Evolutionary conservation across 2,797 vertebrate genomes (phyloP), one percentile per base, ranked within the genome.

Genomic region (Pseudotriccus pelzelni): DNA sequence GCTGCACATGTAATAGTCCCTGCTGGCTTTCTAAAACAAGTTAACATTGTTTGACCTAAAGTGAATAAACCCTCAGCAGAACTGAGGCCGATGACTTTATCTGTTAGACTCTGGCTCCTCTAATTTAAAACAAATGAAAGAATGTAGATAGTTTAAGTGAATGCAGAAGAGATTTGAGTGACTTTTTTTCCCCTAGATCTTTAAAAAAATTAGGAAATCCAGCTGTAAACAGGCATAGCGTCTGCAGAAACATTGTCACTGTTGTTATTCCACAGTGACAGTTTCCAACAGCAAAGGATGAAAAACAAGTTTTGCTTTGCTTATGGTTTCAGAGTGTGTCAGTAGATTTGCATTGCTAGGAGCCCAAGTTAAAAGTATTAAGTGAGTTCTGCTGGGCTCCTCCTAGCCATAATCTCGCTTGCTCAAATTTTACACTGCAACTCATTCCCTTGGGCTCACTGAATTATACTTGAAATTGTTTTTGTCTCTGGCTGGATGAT

Each of bases 121-220:
- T 96, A 96, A 96, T 96, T 92, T 94, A 90, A 97, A 96, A 93
- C 94, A 95, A 96, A 92, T 91, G 82, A 91, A 95, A 87, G 82
- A 94, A 90, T 86, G 66, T n/a, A 78, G 66, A 96, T 75, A 81
- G 66, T 64, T 85, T 59, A 92, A 89, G 66, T 41, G 80, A 88
- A 81, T 69, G 56, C 83, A 96, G 82, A 89, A 89, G 56, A 91
- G 39, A 81, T 24, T 56, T 59, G 37, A 89, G 66, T 63, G 85
- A 64, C 75, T 25, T 62, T 62, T 84, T 84, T 78, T 30, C 2
- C 60, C 12, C 44, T 46, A 30, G 66, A 91, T 79, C 70, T 96
- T 87, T 74, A 94, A 83, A 81, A 81, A 91, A 94, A 91, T 90
- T 82, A 90, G 47, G 89, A 96, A 95, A 84, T 91, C 77, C 73